Evolutionary conservation across 2,113 vertebrate species (phyloP), one percentile per base, ranked within the genome.

Genomic region (Periophthalmodon schlosseri): DNA sequence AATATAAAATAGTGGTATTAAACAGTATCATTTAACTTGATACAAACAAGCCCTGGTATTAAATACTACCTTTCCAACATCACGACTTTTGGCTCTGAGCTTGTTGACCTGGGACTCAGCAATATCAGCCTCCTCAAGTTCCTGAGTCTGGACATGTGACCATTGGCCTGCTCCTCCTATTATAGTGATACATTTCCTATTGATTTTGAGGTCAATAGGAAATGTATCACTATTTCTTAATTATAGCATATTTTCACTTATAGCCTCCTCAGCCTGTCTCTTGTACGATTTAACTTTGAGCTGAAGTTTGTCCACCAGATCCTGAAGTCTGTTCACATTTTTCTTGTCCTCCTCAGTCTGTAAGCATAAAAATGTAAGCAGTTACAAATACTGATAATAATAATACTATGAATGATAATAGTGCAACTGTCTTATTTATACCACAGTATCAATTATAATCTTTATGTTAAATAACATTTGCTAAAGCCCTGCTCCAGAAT

Each of bases 51-150:
- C 9, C 11, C 24, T 61, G 4, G 46, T 61, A 28, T 21, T 54
- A 24, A n/a, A 24, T 58, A 23, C 13, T 81, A 88, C 84, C 77
- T 81, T 86, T 83, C 74, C 84, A 63, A 0, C 0, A 4, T 90
- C 88, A 34, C 88, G 39, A 81, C 86, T 88, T 74, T 84, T 90
- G 65, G 9, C 76, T 78, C 88, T 87, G 56, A 90, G 46, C 76
- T 90, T 90, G 77, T 90, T 90, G 79, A 90, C 88, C 76, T 90
- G 88, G 0, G 86, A 86, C 81, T 90, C 86, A 65, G 88, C 84
- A 0, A 88, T 88, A 77, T 90, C 86, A 76, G 5, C 1, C 57
- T 72, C 23, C 12, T 57, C 18, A 3, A 33, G 9, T 44, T 90
- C 88, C 77, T 88, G 84, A 84, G 5, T 1, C 57, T 72, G 20